Percentiles rank a stretch among this genome's conserved stretches.
phyloP scores from a whole-genome alignment of 1,140 invertebrate genomes.

The Anoplophora glabripennis region DNA sequence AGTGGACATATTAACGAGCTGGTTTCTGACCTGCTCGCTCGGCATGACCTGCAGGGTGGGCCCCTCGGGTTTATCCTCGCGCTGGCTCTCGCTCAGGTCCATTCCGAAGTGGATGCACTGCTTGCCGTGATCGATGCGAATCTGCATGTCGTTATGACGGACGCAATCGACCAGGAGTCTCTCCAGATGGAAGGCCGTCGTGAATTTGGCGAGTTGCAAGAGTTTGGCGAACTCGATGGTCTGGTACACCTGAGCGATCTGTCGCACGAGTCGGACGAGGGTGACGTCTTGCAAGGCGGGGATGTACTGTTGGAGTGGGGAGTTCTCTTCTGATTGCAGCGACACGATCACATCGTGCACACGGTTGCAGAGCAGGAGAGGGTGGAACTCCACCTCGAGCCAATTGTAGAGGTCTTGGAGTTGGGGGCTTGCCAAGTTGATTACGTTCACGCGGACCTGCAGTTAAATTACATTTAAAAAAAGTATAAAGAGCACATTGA shows the following conservation, averaged over 20 bases:
- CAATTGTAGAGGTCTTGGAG: conserved; percentile 89
- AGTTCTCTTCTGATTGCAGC: conserved; percentile 62
- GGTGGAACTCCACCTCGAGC: conserved; percentile 94
- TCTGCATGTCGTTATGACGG: conserved; percentile 92
- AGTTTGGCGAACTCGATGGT: conserved; percentile 85
- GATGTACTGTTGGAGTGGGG: conserved; percentile 76
- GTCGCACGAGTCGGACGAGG: conserved; percentile 83
- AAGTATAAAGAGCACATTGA: background rate
- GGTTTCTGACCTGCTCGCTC: too few relatives aligned
- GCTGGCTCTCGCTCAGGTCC: too few relatives aligned
- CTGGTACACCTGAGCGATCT: conserved; percentile 92
- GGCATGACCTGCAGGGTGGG: too few relatives aligned
- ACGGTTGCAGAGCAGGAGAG: conserved; percentile 79
- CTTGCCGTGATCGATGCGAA: too few relatives aligned
- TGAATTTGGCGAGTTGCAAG: conserved; percentile 83
- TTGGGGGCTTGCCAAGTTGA: conserved; percentile 79
- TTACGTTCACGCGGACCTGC: conserved; percentile 76
- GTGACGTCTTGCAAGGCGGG: conserved; percentile 87
- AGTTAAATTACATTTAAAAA: conserved; percentile 10
- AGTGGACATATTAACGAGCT: too few relatives aligned
- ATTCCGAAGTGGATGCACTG: too few relatives aligned
- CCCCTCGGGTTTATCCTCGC: too few relatives aligned
- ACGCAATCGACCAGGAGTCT: conserved; percentile 90
- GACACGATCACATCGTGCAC: conserved; percentile 68
- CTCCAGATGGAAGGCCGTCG: conserved; percentile 81